These are phyloP conservation scores for Columba livia DNA, from an alignment of 2,113 vertebrate genomes.

Conservation along the genomic window DNA sequence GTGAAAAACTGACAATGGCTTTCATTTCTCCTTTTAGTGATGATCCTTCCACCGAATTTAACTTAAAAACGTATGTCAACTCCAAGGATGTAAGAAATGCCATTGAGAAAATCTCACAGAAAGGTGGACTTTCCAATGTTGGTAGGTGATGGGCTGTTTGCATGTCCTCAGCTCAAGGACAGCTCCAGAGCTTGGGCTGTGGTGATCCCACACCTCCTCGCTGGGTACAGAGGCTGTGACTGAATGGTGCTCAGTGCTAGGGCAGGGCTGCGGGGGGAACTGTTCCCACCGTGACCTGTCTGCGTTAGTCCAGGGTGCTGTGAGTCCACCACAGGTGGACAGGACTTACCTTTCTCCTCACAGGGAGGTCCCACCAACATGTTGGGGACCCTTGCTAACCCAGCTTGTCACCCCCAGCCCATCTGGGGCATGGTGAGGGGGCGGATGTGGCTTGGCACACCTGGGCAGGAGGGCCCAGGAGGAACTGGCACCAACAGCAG, in stretches of 20 bases:
- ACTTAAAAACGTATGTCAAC: constrained; percentile 83
- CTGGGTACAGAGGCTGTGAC: neutral
- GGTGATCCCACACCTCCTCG: neutral
- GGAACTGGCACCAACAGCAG: neutral
- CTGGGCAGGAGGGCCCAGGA: neutral
- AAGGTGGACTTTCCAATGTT: constrained; percentile 92
- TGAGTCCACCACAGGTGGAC: fast-evolving
- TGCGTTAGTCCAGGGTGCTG: neutral
- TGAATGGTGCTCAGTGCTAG: fast-evolving
- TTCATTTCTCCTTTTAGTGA: constrained; percentile 77
- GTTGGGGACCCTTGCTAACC: neutral
- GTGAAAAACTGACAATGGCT: neutral
- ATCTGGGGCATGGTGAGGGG: neutral
- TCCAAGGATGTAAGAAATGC: constrained; percentile 85
- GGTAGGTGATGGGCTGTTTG: constrained; percentile 79
- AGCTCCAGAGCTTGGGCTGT: neutral
- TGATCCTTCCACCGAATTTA: constrained; percentile 89
- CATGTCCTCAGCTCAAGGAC: neutral
- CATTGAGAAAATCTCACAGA: constrained; percentile 90
- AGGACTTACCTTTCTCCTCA: neutral
- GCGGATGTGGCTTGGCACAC: neutral
- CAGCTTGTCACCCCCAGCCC: neutral
- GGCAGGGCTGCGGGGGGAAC: neutral
- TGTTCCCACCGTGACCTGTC: neutral
- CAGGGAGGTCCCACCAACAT: fast-evolving